Evolutionary conservation across 2,888 invertebrate genomes (phyloP), one percentile per base, ranked within the genome.

Genomic region (Rhagonycha lutea): DNA sequence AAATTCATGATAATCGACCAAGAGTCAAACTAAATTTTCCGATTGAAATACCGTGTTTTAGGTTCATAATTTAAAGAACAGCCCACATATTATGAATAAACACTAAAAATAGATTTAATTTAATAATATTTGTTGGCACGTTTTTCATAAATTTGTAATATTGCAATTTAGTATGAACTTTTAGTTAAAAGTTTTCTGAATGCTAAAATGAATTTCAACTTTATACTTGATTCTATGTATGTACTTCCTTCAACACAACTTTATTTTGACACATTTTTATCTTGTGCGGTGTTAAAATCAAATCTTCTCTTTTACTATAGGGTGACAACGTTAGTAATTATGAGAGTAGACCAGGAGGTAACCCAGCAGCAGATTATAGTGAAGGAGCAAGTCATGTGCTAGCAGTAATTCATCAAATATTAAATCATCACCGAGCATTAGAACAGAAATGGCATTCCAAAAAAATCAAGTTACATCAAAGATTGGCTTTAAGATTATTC

Each of bases 391-490:
- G 96, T 85, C 98, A 98, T 88, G 98, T 98, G 70, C 90, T 98
- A 79, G 97, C 97, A 70, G 97, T 98, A 68, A 98, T 98, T 80
- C 98, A 98, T 88, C 97, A 98, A 90, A 98, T 99, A 83, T 90
- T 98, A 75, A 97, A 97, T 72, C 97, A 98, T 86, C 98, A 99
- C 86, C 91, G 98, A 72, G 94, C 96, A 8, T 89, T 98, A 61
- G 98, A 98, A 87, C 96, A 97, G 80, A 92, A 96, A 78, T 98
- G 98, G 95, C 98, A 98, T 84, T 94, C 95, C 80, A 97, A 98
- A 83, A 95, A 98, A 88, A 95, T 98, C 81, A 96, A 98, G 87
- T 90, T 99, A 75, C 98, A 98, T 88, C 98, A 98, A 88, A 90
- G 97, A 80, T 90, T 98, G 60, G 98, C 98, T 9, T 89, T 99